Base-by-base conservation (phyloP, 2,113 vertebrate species). In the Coreoperca whiteheadi region DNA sequence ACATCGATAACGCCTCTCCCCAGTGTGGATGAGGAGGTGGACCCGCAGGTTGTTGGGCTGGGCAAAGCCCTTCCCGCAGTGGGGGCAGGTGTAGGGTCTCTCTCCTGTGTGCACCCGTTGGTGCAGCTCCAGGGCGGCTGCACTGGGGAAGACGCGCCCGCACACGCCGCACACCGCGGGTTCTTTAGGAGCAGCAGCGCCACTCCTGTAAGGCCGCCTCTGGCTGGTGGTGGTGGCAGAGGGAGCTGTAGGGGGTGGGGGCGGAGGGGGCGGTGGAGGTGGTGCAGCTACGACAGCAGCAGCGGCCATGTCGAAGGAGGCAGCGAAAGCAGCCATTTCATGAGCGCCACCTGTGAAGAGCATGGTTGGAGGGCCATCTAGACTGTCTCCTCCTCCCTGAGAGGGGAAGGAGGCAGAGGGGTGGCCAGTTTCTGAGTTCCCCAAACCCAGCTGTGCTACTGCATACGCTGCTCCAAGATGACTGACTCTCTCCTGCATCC, bases 31-130 rank as follows among this genome's bases (percentile, higher is more conserved):
- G 43, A 94, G 93, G 9, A 94, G 90, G 86, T 94, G 94, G 9
- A 94, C 94, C 14, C 92, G 76, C 67, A 94, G 90, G 71, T 94
- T 94, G 81, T 93, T 94, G 54, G 94, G 93, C 83, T 94, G 94
- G 3, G 92, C 92, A 0, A 94, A 94, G 30, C 92, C 92, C 68
- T 94, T 94, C 1, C 90, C 92, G n/a, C 93, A 94, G 74, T 93
- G 91, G 51, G 90, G 86, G 77, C 93, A 94, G 71, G 86, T 86
- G 83, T 87, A 94, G 1, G 93, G 93, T 74, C 90, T 87, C 71
- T 94, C 90, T 3, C 90, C 92, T 0, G 90, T 87, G 83, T 94
- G 93, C 30, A 90, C 83, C 23, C 89, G 77, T 37, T 89, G 91
- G 54, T 94, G 93, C 61, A 89, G 69, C 87, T 93, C 91, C 61